Conservation (phyloP, 2,113 vertebrate species). For the Scatophagus argus region DNA sequence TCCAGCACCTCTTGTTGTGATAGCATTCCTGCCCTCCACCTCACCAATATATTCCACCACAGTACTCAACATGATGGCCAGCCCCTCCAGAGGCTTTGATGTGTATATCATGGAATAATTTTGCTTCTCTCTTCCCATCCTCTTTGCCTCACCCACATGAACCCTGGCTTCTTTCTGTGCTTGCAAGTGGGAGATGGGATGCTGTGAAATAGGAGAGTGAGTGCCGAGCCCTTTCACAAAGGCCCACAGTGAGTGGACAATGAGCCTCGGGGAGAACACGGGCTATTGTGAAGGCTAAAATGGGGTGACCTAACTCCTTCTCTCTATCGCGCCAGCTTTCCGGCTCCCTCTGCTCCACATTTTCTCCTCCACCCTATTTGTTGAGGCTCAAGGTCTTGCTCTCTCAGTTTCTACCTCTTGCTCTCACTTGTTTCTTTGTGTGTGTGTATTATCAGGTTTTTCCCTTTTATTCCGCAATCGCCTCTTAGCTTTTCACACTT, state of each 20-base stretch:
- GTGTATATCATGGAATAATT: constrained; percentile 72
- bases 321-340: constrained; percentile 44
- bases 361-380: constrained; percentile 65
- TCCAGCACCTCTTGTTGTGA: constrained; percentile 3
- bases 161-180: constrained; percentile 60
- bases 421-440: constrained; percentile 55
- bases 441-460: constrained; percentile 36
- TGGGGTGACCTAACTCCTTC: constrained; percentile 81
- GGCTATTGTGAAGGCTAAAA: constrained; percentile 82
- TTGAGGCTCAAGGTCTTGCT: constrained; percentile 65
- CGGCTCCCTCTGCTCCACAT: constrained; percentile 71
- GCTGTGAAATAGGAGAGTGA: constrained; percentile 74
- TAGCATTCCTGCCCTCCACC: constrained; percentile 19
- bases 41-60: constrained; percentile 45
- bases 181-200: constrained; percentile 70
- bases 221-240: constrained; percentile 78
- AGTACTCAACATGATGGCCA: constrained; percentile 49
- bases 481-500: constrained; percentile 34
- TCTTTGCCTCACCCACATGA: constrained; percentile 64
- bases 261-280: constrained; percentile 81
- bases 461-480: constrained; percentile 11
- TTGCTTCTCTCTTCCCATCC: constrained; percentile 45
- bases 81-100: constrained; percentile 67
- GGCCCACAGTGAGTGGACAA: constrained; percentile 84
- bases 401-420: constrained; percentile 25